These are phyloP conservation scores for Brachypalpus laphriformis DNA, from an alignment of 2,888 invertebrate species.

Conservation along the genomic window DNA sequence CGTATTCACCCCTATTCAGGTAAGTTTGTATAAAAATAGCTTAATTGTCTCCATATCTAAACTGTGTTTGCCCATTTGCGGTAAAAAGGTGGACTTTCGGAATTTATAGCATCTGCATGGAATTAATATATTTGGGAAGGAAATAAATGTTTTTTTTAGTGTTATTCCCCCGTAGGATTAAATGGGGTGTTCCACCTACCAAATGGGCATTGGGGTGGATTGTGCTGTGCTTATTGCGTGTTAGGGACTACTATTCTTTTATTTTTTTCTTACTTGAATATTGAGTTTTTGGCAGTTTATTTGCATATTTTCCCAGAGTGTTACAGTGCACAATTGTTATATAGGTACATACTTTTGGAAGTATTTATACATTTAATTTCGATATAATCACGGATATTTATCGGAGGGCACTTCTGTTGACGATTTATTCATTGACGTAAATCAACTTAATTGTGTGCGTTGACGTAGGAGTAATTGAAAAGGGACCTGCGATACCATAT, in stretches of 20 bases:
- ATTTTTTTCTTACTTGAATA: not conserved
- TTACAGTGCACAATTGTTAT: not conserved
- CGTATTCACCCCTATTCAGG: constrained; percentile 9
- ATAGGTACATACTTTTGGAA: not conserved
- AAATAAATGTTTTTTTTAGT: constrained; percentile 35
- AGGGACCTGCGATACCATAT: too few relatives aligned
- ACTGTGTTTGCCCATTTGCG: constrained; percentile 31
- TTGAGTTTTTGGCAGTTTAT: not conserved
- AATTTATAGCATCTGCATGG: constrained; percentile 68
- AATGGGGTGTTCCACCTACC: not conserved
- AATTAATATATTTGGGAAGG: constrained; percentile 45
- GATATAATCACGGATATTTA: not conserved
- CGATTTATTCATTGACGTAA: too few relatives aligned
- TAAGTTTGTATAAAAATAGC: constrained; percentile 16
- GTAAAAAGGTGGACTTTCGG: constrained; percentile 38
- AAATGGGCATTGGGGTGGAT: not conserved
- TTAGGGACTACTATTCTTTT: not conserved
- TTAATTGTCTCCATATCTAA: constrained; percentile 47
- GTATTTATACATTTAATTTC: not conserved
- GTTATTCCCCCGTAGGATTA: not conserved
- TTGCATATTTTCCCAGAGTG: not conserved
- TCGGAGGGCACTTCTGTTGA: not conserved
- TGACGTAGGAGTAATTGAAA: too few relatives aligned
- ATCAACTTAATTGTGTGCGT: too few relatives aligned
- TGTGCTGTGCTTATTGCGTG: constrained; percentile 20